Percentiles rank a stretch among this genome's conserved stretches.
phyloP scores from a whole-genome alignment of 1,140 invertebrate genomes.

The Chironomus tepperi region DNA sequence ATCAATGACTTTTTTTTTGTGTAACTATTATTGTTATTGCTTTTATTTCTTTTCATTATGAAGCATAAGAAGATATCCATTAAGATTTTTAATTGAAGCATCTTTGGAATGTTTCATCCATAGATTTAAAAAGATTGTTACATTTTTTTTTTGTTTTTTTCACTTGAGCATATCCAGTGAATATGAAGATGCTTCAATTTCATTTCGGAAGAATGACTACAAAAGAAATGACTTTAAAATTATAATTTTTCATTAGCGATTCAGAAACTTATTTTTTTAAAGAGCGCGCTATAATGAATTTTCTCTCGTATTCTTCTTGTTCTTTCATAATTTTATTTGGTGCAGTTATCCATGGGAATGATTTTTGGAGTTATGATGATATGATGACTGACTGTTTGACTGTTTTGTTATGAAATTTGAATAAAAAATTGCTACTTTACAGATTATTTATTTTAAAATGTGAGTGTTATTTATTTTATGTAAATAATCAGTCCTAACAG shows the following conservation, averaged over 20 bases:
- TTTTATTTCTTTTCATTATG: background rate
- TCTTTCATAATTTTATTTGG: background rate
- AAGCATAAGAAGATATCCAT: background rate
- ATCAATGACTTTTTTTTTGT: background rate
- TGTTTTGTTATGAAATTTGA: too few relatives aligned
- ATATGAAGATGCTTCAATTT: too few relatives aligned
- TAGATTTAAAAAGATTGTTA: background rate
- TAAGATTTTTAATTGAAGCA: constrained; percentile 5
- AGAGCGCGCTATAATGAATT: background rate
- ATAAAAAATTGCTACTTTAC: too few relatives aligned
- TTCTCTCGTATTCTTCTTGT: background rate
- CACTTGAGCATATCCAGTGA: background rate
- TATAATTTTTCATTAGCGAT: constrained; percentile 1
- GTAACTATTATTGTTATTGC: background rate
- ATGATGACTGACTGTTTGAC: too few relatives aligned
- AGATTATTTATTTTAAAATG: too few relatives aligned
- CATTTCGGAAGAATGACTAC: too few relatives aligned
- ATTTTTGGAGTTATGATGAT: background rate
- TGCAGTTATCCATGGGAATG: background rate
- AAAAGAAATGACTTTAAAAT: background rate
- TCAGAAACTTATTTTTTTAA: background rate
- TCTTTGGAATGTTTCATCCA: background rate
- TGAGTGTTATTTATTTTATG: too few relatives aligned
- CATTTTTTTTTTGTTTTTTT: background rate
- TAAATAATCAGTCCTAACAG: too few relatives aligned